Conservation (phyloP, 2,888 invertebrate species). For the Scaptodrosophila latifasciaeformis region DNA sequence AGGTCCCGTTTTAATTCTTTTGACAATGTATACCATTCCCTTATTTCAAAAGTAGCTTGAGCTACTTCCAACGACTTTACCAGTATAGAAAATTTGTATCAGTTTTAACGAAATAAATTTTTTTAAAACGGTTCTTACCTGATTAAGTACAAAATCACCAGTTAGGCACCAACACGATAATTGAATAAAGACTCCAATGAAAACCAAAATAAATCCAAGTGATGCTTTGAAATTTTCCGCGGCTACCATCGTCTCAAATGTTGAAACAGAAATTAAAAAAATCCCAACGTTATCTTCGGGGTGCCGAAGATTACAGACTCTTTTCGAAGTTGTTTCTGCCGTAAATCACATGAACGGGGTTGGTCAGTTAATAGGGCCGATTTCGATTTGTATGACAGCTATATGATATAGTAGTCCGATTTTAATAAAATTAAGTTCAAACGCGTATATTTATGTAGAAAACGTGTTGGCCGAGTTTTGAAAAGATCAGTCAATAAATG, state of each 20-base stretch:
- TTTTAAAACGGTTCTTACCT: slow-evolving; percentile 41
- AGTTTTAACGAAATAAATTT: too few relatives aligned
- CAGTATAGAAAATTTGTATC: neutral
- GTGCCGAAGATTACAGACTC: too few relatives aligned
- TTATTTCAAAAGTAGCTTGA: slow-evolving; percentile 58
- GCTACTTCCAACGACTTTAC: slow-evolving; percentile 64
- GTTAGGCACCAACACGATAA: slow-evolving; percentile 65
- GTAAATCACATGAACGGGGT: too few relatives aligned
- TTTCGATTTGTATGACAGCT: too few relatives aligned
- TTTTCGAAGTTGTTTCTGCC: too few relatives aligned
- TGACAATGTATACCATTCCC: slow-evolving; percentile 55
- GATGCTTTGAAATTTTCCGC: slow-evolving; percentile 53
- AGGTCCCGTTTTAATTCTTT: slow-evolving; percentile 51
- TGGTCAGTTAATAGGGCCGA: too few relatives aligned
- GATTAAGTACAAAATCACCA: slow-evolving; percentile 57
- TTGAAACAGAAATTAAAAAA: slow-evolving; percentile 69
- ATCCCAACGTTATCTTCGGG: too few relatives aligned
- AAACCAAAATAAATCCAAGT: slow-evolving; percentile 59
- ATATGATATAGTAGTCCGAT: too few relatives aligned
- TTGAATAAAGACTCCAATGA: slow-evolving; percentile 57
- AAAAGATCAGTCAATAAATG: too few relatives aligned
- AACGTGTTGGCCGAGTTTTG: too few relatives aligned
- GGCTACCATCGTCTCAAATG: slow-evolving; percentile 61
- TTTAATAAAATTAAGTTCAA: too few relatives aligned
- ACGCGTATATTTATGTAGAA: too few relatives aligned